Evolutionary conservation across 2,113 vertebrate genomes (phyloP).

Genomic region (Strix aluco): DNA sequence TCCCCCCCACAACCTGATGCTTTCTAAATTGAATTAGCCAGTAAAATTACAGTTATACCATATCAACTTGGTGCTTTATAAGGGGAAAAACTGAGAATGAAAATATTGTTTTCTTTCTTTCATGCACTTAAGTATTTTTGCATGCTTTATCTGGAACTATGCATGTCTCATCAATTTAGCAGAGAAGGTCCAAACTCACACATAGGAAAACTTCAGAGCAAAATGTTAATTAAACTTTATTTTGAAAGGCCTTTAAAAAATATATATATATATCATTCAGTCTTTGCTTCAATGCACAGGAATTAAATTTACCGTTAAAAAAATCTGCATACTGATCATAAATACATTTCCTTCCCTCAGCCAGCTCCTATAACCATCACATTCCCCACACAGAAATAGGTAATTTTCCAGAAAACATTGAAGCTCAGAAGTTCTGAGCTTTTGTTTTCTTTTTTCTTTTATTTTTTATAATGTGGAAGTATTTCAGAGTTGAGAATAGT

Average conservation of each 20-base stretch:
- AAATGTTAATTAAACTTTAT: not conserved
- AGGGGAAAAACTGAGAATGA: not conserved
- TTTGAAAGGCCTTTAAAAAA: not conserved
- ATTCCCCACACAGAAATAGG: not conserved
- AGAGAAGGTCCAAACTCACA: not conserved
- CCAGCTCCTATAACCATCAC: not conserved
- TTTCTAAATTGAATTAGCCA: not conserved
- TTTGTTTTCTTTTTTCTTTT: not conserved
- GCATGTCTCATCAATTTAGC: not conserved
- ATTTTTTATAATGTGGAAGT: accelerated
- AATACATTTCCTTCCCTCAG: not conserved
- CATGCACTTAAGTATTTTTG: not conserved
- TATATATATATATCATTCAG: not conserved
- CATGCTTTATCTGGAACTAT: not conserved
- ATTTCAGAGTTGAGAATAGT: not conserved
- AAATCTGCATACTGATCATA: not conserved
- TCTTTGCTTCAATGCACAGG: not conserved
- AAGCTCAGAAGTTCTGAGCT: not conserved
- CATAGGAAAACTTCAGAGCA: not conserved
- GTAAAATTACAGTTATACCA: not conserved
- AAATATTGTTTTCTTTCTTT: not conserved
- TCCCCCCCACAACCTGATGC: not conserved
- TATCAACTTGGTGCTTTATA: not conserved
- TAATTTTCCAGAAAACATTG: not conserved
- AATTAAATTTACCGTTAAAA: not conserved